Evolutionary conservation across 1,140 invertebrate genomes (phyloP).

Genomic region (Ceratosolen solmsi): DNA sequence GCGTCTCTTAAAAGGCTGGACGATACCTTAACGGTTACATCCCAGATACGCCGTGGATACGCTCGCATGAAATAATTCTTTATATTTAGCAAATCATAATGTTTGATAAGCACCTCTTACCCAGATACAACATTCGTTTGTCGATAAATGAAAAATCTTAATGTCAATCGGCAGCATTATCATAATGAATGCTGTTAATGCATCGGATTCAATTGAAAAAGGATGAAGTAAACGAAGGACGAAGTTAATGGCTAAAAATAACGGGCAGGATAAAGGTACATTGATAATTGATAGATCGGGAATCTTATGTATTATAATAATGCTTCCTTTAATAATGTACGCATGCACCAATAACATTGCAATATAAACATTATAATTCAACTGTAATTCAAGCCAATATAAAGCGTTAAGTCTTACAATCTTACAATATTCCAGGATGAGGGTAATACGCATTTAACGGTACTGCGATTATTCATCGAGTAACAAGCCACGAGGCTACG

Average conservation of each 20-base stretch:
- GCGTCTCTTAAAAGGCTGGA: not conserved
- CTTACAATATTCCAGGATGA: not conserved
- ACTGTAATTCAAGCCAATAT: not conserved
- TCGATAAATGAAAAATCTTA: not conserved
- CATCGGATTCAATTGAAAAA: not conserved
- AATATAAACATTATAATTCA: constrained; percentile 10
- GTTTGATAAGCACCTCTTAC: not conserved
- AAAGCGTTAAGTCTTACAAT: not conserved
- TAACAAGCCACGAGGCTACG: not conserved
- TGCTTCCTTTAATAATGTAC: not conserved
- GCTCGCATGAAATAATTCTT: not conserved
- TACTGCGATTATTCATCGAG: not conserved
- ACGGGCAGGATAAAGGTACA: not conserved
- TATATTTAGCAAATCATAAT: not conserved
- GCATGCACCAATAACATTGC: too few species aligned
- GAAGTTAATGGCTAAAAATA: not conserved
- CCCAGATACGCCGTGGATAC: not conserved
- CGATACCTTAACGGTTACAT: not conserved
- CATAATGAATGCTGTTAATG: not conserved
- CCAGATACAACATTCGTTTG: not conserved
- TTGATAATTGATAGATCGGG: not conserved
- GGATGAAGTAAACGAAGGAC: not conserved
- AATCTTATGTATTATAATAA: not conserved
- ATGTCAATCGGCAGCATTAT: not conserved
- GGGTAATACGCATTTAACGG: not conserved